A percentile compares a stretch with the other conserved stretches of the same genome.
These are phyloP conservation scores for Linnaemya vulpina DNA, from an alignment of 2,888 invertebrate genomes.

Conservation along the genomic window DNA sequence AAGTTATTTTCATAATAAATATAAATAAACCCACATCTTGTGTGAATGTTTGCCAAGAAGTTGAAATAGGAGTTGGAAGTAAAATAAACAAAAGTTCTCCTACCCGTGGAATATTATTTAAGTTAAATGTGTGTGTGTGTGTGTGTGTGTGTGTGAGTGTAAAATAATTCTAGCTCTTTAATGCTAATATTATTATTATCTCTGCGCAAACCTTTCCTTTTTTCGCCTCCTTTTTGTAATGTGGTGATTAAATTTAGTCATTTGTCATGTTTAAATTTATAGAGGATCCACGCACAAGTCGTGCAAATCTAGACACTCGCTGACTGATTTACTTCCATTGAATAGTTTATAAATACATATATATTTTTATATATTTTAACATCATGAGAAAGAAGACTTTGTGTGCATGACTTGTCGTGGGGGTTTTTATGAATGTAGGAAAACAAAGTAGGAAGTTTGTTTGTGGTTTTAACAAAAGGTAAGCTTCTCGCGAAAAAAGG, in stretches of 20 bases:
- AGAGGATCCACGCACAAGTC: slow-evolving; percentile 63
- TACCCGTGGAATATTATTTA: slow-evolving; percentile 29
- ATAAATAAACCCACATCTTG: slow-evolving; percentile 51
- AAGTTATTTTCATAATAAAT: slow-evolving; percentile 25
- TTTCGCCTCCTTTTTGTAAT: slow-evolving; percentile 48
- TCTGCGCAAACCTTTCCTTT: slow-evolving; percentile 10
- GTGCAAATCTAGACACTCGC: slow-evolving; percentile 33
- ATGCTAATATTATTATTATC: slow-evolving; percentile 23
- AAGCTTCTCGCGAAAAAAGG: not conserved
- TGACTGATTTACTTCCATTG: slow-evolving; percentile 45
- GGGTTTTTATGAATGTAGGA: slow-evolving; percentile 32
- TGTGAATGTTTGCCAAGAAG: not conserved
- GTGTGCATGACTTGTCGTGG: slow-evolving; percentile 40
- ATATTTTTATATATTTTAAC: not conserved
- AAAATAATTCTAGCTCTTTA: slow-evolving; percentile 50
- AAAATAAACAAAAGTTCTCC: slow-evolving; percentile 19
- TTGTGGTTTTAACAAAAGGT: slow-evolving; percentile 8
- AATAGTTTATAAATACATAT: no score
- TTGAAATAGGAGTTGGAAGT: slow-evolving; percentile 24
- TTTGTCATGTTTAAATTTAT: slow-evolving; percentile 69
- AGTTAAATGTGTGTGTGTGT: slow-evolving; percentile 52
- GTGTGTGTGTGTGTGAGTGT: no score
- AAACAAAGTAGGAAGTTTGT: slow-evolving; percentile 46
- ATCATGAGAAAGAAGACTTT: not conserved
- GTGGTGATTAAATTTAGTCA: slow-evolving; percentile 68